phyloP scores from a whole-genome alignment of 1,140 invertebrate genomes.

The Drosophila burlai region DNA sequence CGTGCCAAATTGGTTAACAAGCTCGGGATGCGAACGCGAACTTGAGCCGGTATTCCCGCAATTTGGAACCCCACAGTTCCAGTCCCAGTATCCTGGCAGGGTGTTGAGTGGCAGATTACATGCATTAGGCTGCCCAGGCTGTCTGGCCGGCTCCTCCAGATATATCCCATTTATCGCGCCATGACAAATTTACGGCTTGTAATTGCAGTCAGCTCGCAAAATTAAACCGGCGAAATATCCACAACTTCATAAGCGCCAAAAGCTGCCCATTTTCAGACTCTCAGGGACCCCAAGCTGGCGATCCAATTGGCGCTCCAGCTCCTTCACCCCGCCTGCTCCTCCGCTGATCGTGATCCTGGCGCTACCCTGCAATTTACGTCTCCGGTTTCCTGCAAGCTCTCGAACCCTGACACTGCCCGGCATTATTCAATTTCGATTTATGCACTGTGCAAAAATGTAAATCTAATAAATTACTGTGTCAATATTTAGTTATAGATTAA shows the following conservation, averaged over 20 bases:
- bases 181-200: slow-evolving; percentile 84
- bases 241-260: slow-evolving; percentile 78
- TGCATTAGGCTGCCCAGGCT: slow-evolving; percentile 75
- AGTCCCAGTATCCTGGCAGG: slow-evolving; percentile 49
- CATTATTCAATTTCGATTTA: slow-evolving; percentile 32
- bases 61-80: neutral
- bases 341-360: slow-evolving; percentile 46
- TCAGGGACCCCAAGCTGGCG: neutral
- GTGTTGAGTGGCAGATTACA: slow-evolving; percentile 84
- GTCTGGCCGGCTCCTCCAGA: slow-evolving; percentile 4
- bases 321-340: neutral
- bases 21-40: neutral
- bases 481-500: neutral
- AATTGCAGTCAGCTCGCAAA: slow-evolving; percentile 78
- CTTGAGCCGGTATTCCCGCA: slow-evolving; percentile 2
- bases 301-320: slow-evolving; percentile 22
- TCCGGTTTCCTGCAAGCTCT: slow-evolving; percentile 69
- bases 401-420: slow-evolving; percentile 31
- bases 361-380: slow-evolving; percentile 77
- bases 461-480: neutral
- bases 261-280: slow-evolving; percentile 15
- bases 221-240: slow-evolving; percentile 73
- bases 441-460: neutral
- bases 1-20: slow-evolving; percentile 72
- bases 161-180: slow-evolving; percentile 76